These are phyloP conservation scores for Altica lythri DNA, from an alignment of 2,888 invertebrate species.

Conservation along the genomic window DNA sequence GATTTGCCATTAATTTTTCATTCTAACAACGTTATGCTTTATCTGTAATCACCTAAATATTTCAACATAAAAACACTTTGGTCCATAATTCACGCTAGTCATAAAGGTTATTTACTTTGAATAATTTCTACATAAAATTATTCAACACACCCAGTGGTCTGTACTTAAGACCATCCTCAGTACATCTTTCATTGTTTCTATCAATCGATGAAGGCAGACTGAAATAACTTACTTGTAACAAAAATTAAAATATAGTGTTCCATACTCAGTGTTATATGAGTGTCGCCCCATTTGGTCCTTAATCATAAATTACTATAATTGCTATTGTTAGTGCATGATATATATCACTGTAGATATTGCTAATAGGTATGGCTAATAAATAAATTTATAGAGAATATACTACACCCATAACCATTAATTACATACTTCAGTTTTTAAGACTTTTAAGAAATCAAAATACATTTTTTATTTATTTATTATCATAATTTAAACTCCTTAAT, in stretches of 20 bases:
- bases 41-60: too few species aligned
- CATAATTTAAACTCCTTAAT: too few species aligned
- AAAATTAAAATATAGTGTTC: conserved; percentile 9
- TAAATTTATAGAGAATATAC: too few species aligned
- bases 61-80: background rate
- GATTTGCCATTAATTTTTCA: too few species aligned
- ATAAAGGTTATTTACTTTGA: conserved; percentile 18
- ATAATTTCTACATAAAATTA: conserved; percentile 25
- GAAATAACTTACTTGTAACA: conserved; percentile 6
- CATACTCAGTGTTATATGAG: background rate
- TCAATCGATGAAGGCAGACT: conserved; percentile 17
- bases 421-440: too few species aligned
- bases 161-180: conserved; percentile 20
- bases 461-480: too few species aligned
- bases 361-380: conserved; percentile 6
- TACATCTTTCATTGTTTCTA: conserved; percentile 24
- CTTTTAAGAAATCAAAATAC: too few species aligned
- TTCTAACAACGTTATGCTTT: too few species aligned
- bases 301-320: conserved; percentile 12
- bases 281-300: background rate
- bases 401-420: too few species aligned
- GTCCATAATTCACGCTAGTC: conserved; percentile 4
- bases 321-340: conserved; percentile 11
- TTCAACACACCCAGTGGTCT: conserved; percentile 25
- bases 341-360: conserved; percentile 12